phyloP scores from a whole-genome alignment of 2,113 vertebrate species.

The Caracal caracal region DNA sequence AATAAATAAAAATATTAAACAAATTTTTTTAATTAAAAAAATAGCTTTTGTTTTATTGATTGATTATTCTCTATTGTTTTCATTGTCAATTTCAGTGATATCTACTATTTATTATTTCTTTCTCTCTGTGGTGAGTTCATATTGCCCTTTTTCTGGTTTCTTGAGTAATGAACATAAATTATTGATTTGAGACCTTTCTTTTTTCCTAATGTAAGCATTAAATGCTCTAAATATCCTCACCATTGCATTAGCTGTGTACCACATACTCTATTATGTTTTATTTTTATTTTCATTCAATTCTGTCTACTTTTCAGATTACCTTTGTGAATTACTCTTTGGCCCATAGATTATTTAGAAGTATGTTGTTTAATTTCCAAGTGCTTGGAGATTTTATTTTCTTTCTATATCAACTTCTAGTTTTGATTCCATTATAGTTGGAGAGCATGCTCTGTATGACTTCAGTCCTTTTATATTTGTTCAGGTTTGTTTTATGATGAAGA shows the following conservation, averaged over 20 bases:
- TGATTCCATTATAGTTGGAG: neutral
- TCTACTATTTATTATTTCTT: neutral
- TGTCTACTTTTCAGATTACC: neutral
- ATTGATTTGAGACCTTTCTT: conserved; percentile 24
- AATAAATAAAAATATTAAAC: too few relatives aligned
- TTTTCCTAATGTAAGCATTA: neutral
- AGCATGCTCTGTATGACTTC: neutral
- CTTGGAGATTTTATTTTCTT: conserved; percentile 19
- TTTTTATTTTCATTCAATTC: neutral
- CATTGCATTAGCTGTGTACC: neutral
- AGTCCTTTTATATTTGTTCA: neutral
- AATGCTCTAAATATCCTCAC: neutral
- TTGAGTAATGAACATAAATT: neutral
- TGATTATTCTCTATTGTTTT: conserved; percentile 22
- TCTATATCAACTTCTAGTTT: neutral
- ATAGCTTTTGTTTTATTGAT: conserved; percentile 9
- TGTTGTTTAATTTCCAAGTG: conserved; percentile 27
- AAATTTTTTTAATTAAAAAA: neutral
- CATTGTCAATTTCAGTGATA: neutral
- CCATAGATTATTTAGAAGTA: neutral
- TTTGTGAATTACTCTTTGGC: neutral
- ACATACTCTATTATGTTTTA: neutral
- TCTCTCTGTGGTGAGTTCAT: neutral
- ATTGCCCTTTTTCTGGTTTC: conserved; percentile 6
- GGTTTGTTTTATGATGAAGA: neutral